These are phyloP conservation scores for Sialis lutaria DNA, from an alignment of 2,888 invertebrate species.

Conservation along the genomic window DNA sequence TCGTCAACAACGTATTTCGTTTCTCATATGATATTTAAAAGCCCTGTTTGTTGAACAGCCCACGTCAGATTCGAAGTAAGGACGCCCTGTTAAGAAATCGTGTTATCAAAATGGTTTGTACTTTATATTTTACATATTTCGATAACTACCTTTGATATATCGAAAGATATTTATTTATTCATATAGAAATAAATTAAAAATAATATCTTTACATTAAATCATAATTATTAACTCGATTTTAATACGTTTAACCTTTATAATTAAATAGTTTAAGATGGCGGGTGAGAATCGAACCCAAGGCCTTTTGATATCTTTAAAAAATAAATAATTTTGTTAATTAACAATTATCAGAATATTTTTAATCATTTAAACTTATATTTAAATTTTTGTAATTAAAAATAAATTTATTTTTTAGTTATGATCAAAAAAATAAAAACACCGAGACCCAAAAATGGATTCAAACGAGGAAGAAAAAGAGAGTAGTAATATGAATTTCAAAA, in stretches of 20 bases:
- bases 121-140: not conserved
- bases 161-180: too few species aligned
- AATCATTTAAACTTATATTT: too few species aligned
- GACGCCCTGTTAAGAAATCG: not conserved
- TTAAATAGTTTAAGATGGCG: constrained; percentile 1
- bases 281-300: constrained; percentile 2
- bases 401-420: too few species aligned
- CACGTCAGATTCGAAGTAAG: constrained; percentile 2
- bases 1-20: not conserved
- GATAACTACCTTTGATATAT: too few species aligned
- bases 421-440: not conserved
- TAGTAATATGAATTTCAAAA: not conserved
- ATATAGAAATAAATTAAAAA: too few species aligned
- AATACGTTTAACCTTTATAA: not conserved
- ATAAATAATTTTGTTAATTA: not conserved
- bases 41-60: not conserved
- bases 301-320: not conserved
- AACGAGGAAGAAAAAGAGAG: not conserved
- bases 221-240: too few species aligned
- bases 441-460: not conserved
- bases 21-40: not conserved
- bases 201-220: too few species aligned
- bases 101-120: not conserved
- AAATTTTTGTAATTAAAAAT: too few species aligned
- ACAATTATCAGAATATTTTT: too few species aligned